Base-by-base conservation (phyloP, 2,113 vertebrate genomes). In the Aspidoscelis tigris region DNA sequence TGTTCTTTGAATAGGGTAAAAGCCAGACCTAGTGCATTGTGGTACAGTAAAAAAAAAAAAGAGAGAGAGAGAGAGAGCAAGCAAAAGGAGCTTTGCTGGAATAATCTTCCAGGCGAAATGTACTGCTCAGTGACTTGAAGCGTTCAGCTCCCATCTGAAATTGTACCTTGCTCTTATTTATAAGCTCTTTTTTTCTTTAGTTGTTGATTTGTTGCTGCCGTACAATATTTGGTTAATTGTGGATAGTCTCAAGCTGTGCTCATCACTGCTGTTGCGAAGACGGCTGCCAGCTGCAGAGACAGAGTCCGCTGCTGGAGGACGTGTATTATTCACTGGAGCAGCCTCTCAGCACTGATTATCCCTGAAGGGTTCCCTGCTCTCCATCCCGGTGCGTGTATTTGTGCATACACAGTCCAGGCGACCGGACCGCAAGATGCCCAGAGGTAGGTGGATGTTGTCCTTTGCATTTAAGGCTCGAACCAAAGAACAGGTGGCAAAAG, bases 1-100 rank as follows among this genome's bases (percentile, higher is more conserved):
- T 97, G 97, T 96, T 97, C 96, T 97, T 96, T 96, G 97, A 96
- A 95, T 96, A 97, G 97, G 96, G 97, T 97, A 97, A 98, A 98
- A 98, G 97, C 96, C 96, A 98, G 96, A 96, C 96, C 95, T 96
- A 96, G 93, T 95, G 95, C 96, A 95, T 96, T 95, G 95, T 96
- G 95, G 96, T 97, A 96, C 96, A 96, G 96, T 96, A 95, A 96
- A 97, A 97, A 84, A 96, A 97, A 83, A 96, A 33, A 1, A 96
- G 97, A 97, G 76, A 33, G 33, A 96, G 97, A 97, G 76, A 96
- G 97, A 84, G 96, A 97, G 97, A 97, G 97, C 97, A 96, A 95
- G 97, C 96, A 97, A 96, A 96, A 96, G 96, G 95, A 96, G 97
- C 98, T 96, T 85, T 95, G 95, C 95, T 95, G 93, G 95, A 92